phyloP scores from a whole-genome alignment of 2,797 vertebrate species.

The Urosaurus nigricauda region DNA sequence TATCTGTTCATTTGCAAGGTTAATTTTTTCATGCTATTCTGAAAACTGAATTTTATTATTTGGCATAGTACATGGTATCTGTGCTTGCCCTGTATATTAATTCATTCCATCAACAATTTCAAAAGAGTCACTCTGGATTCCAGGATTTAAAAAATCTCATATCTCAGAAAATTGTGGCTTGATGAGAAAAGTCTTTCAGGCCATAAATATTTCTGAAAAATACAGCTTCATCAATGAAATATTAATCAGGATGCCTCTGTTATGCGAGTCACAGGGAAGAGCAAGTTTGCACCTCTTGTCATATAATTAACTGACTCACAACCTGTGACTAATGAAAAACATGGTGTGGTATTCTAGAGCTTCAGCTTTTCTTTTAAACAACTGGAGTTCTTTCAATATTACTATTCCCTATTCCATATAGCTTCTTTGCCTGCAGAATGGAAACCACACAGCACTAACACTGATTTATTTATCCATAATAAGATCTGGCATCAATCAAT shows the following conservation, averaged over 20 bases:
- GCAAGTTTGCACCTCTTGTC: slow-evolving; percentile 37
- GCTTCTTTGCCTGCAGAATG: background rate
- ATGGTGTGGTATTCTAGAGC: slow-evolving; percentile 32
- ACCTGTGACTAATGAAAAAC: slow-evolving; percentile 37
- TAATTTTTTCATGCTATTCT: slow-evolving; percentile 48
- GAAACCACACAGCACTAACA: background rate
- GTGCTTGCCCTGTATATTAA: slow-evolving; percentile 31
- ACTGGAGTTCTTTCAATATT: background rate
- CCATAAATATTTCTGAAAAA: slow-evolving; percentile 52
- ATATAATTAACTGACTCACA: slow-evolving; percentile 58
- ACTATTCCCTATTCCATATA: background rate
- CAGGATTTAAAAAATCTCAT: slow-evolving; percentile 43
- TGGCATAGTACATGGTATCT: slow-evolving; percentile 13
- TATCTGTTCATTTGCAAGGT: slow-evolving; percentile 56
- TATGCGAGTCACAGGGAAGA: slow-evolving; percentile 37
- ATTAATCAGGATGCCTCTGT: slow-evolving; percentile 45
- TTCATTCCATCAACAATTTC: slow-evolving; percentile 58
- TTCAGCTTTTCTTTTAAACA: slow-evolving; percentile 27
- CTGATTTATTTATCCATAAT: slow-evolving; percentile 24
- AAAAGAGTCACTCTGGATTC: slow-evolving; percentile 52
- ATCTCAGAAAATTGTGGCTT: slow-evolving; percentile 45
- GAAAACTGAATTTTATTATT: slow-evolving; percentile 40
- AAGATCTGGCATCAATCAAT: slow-evolving; percentile 44
- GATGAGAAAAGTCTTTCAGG: slow-evolving; percentile 42
- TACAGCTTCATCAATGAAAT: slow-evolving; percentile 32